Base-by-base conservation (phyloP, 2,113 vertebrate species). In the Semnopithecus entellus region DNA sequence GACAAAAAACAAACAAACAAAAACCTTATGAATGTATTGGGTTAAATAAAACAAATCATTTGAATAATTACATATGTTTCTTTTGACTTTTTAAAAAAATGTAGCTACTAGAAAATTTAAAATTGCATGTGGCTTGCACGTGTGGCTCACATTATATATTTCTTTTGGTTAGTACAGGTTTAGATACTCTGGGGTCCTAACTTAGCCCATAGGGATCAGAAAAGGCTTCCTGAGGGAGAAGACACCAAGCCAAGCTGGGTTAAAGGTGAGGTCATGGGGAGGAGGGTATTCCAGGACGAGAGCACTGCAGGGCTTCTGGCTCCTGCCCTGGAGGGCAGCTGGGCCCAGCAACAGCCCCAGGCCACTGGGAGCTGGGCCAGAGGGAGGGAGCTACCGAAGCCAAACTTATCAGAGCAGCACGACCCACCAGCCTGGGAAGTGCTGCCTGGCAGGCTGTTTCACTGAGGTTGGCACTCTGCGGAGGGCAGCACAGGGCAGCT, bases 381-480 rank as follows among this genome's bases (percentile, higher is more conserved):
- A 90, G 6, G 55, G 93, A 95, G 91, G 97, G 95, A 95, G 76
- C 66, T 38, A 16, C 78, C 1, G n/a, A 79, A 92, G 92, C 84
- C 92, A 97, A 94, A 68, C 92, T 94, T 96, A 68, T 38, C 50
- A 93, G 80, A 97, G 89, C 89, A 89, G 88, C 12, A 0, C 32
- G 89, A 90, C 38, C 83, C 30, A 23, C n/a, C 22, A 72, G 70
- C 83, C 91, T 92, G 84, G 86, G 88, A 92, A 83, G 87, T 59
- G 88, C 82, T 90, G 75, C 95, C 87, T 68, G 66, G 91, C 79
- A 12, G 45, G 83, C 90, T 40, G 10, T 20, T 78, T 83, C 79
- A 72, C 83, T 66, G 72, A 79, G 38, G 16, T 30, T 27, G 75
- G 76, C 18, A 20, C 35, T 87, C 78, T 90, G 83, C 43, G 43